Evolutionary conservation across 2,113 vertebrate genomes (phyloP), one percentile per base, ranked within the genome.

Genomic region (Strigops habroptila): DNA sequence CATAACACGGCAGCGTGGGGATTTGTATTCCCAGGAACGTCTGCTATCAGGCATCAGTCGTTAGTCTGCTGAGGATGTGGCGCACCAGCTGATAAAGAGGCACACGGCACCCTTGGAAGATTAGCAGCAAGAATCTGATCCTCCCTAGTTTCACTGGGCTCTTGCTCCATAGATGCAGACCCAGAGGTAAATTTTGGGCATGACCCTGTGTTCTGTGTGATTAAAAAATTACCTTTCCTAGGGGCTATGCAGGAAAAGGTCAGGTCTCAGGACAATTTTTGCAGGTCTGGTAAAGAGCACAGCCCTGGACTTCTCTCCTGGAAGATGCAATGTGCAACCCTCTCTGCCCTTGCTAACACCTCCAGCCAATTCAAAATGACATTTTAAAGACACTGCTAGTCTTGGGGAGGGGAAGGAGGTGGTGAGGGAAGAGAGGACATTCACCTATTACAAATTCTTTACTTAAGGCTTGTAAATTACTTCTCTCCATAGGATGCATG

Each of bases 1-100:
- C 92, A 86, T 95, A 96, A 96, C 92, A 87, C 73, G 53, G 93
- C 88, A 94, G 93, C 10, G 0, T 59, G 62, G 92, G 96, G 96
- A 96, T 84, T 96, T 97, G 92, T 95, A 96, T 95, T 97, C 93
- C 96, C 96, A 96, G 86, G 81, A 89, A 96, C 1, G 92, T 92
- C 96, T 95, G 95, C 88, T 92, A 70, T 63, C 88, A 93, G 70
- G 83, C 92, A 94, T 92, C 95, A 87, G 18, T 87, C 10, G 1
- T 94, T 55, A 82, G 37, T 79, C 86, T 92, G 91, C 49, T 1
- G 13, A 69, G 69, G 57, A 94, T 3, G 2, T 48, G 80, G 73
- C 4, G 6, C 82, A 93, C 88, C 88, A 90, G 69, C 65, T 93
- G 88, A 93, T 76, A 91, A 88, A 86, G 76, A 57, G 35, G 41